Base-by-base conservation (phyloP, 2,113 vertebrate species). In the Chaetodon auriga region DNA sequence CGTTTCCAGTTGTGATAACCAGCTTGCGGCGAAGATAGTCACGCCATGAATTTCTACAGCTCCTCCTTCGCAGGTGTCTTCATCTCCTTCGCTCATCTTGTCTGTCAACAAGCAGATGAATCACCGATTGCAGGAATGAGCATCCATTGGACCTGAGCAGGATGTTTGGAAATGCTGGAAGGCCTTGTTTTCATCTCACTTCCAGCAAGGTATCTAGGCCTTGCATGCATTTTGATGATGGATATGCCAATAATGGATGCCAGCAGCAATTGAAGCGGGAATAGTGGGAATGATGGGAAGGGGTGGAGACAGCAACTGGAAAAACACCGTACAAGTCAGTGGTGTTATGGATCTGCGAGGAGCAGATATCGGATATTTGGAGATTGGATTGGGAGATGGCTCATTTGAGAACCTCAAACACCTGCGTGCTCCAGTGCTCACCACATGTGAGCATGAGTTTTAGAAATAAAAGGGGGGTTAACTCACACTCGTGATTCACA, bases 321-420 rank as follows among this genome's bases (percentile, higher is more conserved):
- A 79, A 68, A 87, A 82, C 75, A 68, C 46, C 23, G 21, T 45
- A 61, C 36, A 48, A 80, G 38, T 78, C 48, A 60, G 58, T 16
- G 51, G n/a, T 60, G 78, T 68, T 76, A 43, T 43, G 71, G 75
- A 85, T 78, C 9, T 43, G 14, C 64, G 55, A 13, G n/a, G 30
- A 53, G 60, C 53, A 79, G 46, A 79, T 74, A 41, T 58, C 8
- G 5, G 60, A 61, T 64, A 64, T 68, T 84, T 38, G 8, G 66
- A 74, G 30, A 65, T 19, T 19, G 46, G 60, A 41, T 43, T 54
- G 35, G 30, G 46, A 80, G 30, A 83, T 23, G 81, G 80, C 70
- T 93, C 91, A 88, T 86, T 90, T 84, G 76, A 91, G 79, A 15
- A 80, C 70, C 79, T 92, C 86, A 93, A 93, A 90, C 84, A 89